Evolutionary conservation across 2,113 vertebrate genomes (phyloP), one percentile per base, ranked within the genome.

Genomic region (Scomber colias): DNA sequence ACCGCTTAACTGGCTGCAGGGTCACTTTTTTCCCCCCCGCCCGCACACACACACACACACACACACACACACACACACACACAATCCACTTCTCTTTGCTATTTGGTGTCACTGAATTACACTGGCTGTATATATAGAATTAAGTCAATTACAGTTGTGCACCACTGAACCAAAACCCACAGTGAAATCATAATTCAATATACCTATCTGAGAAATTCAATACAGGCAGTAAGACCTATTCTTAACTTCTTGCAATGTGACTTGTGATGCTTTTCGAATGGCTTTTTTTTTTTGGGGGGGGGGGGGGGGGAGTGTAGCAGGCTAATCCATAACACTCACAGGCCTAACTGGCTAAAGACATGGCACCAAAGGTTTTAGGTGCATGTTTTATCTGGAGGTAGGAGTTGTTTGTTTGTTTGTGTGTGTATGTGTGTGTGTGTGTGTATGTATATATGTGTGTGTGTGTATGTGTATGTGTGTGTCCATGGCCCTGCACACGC

Each of bases 281-380:
- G 30, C 24, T 46, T 53, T 11, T 63, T 45, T 69, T 19, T 11
- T n/a, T 15, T 2, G 27, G 44, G 72, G n/a, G 67, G 44, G 17
- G 60, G 82, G 78, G 53, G 56, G 68, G 35, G 51, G 71, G 24
- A 2, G 24, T 27, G 24, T 27, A 27, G 63, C 62, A 31, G 27
- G 78, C 77, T 87, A 78, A 83, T 84, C 72, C 73, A 24, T 86
- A 83, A 55, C 76, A 69, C 63, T 76, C 77, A 79, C 55, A 16
- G 84, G 74, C 67, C 84, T 83, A 49, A 90, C 75, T 82, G 67
- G 79, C 66, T 59, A 66, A 81, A 82, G 59, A 72, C 71, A 77
- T 61, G 63, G 79, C 65, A 82, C 68, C 40, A 68, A 71, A n/a
- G 56, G 61, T 30, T 75, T 77, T 49, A 21, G 53, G 63, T 50